phyloP scores from a whole-genome alignment of 2,113 vertebrate genomes.

The Pluvialis apricaria region DNA sequence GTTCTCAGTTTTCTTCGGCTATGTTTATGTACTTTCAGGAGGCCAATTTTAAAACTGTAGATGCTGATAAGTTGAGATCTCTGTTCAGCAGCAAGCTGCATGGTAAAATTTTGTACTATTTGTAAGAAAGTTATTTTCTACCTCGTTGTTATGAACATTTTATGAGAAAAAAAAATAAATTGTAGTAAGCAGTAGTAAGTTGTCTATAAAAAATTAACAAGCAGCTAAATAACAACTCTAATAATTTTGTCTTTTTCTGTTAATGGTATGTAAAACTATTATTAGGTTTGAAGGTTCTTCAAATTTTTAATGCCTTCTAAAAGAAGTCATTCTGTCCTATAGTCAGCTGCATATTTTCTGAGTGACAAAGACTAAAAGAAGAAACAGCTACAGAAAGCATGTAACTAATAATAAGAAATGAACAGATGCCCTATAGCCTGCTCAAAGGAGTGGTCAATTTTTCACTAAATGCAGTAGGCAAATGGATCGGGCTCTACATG shows the following conservation, averaged over 20 bases:
- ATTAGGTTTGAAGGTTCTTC: neutral
- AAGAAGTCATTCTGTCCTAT: neutral
- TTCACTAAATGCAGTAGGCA: neutral
- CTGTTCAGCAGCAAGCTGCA: neutral
- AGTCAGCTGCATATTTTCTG: neutral
- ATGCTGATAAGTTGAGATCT: neutral
- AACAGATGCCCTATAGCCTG: neutral
- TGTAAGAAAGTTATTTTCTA: neutral
- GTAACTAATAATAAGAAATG: neutral
- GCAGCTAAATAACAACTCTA: neutral
- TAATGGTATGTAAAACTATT: neutral
- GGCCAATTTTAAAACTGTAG: neutral
- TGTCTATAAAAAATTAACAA: neutral
- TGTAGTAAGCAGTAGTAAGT: neutral
- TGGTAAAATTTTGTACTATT: neutral
- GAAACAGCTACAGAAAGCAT: neutral
- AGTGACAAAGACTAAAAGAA: neutral
- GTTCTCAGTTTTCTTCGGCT: neutral
- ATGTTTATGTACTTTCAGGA: neutral
- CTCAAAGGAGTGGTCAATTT: neutral
- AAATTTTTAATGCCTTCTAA: neutral
- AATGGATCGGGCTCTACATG: neutral
- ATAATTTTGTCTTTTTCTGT: neutral
- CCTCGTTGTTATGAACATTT: neutral
- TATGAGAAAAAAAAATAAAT: neutral